A percentile compares a stretch with the other conserved stretches of the same genome.
These are phyloP conservation scores for Ictalurus punctatus DNA, from an alignment of 2,113 vertebrate species.

Conservation along the genomic window DNA sequence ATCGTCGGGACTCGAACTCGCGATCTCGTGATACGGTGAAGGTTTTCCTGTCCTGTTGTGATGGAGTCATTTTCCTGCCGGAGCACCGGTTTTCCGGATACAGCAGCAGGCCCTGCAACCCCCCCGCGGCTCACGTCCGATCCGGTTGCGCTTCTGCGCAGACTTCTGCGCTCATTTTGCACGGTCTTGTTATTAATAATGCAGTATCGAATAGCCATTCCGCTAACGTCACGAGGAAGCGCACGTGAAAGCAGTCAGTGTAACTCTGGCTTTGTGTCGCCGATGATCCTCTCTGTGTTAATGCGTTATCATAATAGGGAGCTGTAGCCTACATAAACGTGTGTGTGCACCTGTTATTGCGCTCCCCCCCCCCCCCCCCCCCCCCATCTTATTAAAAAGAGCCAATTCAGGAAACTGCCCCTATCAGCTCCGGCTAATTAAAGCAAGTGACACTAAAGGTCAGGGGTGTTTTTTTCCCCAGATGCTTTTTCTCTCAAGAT, in stretches of 20 bases:
- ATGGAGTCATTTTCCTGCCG: not conserved
- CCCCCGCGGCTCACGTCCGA: not conserved
- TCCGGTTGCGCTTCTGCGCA: not conserved
- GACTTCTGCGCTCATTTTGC: not conserved
- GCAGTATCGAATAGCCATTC: not conserved
- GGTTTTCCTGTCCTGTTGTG: not conserved
- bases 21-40: not conserved
- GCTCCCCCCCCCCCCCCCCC: not conserved
- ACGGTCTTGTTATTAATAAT: not conserved
- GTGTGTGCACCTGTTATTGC: slow-evolving; percentile 25
- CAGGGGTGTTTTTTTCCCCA: slow-evolving; percentile 54
- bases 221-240: not conserved
- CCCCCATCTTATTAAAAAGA: slow-evolving; percentile 39
- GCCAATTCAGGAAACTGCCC: slow-evolving; percentile 59
- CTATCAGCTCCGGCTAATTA: slow-evolving; percentile 70
- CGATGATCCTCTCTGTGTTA: not conserved
- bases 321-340: not conserved
- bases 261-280: not conserved
- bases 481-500: slow-evolving; percentile 49
- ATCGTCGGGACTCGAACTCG: not conserved
- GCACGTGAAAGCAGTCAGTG: not conserved
- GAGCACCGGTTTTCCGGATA: not conserved
- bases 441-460: slow-evolving; percentile 68
- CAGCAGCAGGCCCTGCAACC: not conserved
- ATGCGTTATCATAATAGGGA: slow-evolving; percentile 17